phyloP scores from a whole-genome alignment of 2,797 vertebrate species.

The Lagocephalus sceleratus region DNA sequence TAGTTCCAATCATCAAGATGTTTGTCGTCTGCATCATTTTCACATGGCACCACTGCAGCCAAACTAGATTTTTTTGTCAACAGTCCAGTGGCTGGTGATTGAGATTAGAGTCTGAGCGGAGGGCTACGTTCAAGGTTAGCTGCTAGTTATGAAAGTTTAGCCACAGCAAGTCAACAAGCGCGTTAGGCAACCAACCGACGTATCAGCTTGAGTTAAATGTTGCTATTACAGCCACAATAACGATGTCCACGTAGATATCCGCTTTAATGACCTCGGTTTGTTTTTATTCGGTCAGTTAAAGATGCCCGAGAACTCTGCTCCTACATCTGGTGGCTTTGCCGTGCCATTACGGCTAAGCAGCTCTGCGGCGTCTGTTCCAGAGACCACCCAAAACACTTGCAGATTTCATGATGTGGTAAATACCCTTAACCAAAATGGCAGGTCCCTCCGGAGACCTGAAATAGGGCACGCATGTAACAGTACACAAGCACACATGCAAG shows the following conservation, averaged over 20 bases:
- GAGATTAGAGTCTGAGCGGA: slow-evolving; percentile 34
- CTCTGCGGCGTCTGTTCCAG: slow-evolving; percentile 31
- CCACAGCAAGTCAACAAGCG: slow-evolving; percentile 12
- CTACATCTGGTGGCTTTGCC: slow-evolving; percentile 31
- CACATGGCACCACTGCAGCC: slow-evolving; percentile 34
- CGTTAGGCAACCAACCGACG: neutral
- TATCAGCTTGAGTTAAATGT: neutral
- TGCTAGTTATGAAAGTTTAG: slow-evolving; percentile 20
- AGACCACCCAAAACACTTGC: slow-evolving; percentile 30
- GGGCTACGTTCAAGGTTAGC: slow-evolving; percentile 38
- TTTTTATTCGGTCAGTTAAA: slow-evolving; percentile 40
- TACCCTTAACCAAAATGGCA: slow-evolving; percentile 27
- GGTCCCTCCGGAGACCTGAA: slow-evolving; percentile 25
- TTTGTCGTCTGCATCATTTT: slow-evolving; percentile 46
- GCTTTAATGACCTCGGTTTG: slow-evolving; percentile 44
- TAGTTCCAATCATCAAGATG: slow-evolving; percentile 41
- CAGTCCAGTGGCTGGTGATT: slow-evolving; percentile 25
- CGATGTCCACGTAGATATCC: slow-evolving; percentile 16
- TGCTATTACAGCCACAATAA: slow-evolving; percentile 5
- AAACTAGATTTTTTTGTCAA: slow-evolving; percentile 47
- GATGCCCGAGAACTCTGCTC: slow-evolving; percentile 30
- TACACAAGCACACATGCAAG: slow-evolving; percentile 34
- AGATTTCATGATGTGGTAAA: slow-evolving; percentile 32
- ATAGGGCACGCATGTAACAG: slow-evolving; percentile 29
- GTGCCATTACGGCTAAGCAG: slow-evolving; percentile 19